A percentile compares a stretch with the other conserved stretches of the same genome.
Conservation (phyloP, 2,888 invertebrate species). For the Tinea semifulvella region DNA sequence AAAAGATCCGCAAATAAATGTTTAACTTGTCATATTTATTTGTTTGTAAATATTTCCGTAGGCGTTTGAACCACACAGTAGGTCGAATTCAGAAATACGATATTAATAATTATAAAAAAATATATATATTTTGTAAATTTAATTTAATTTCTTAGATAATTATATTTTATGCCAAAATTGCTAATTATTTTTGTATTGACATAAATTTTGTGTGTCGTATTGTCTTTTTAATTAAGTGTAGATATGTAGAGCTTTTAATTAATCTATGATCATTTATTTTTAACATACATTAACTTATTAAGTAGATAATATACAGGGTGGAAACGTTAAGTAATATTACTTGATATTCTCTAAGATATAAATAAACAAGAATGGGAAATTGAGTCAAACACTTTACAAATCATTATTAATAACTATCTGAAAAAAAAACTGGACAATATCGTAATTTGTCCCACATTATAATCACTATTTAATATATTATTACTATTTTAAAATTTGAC, state of each 20-base stretch:
- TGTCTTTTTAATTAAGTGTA: neutral
- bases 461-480: no score
- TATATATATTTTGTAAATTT: slow-evolving; percentile 2
- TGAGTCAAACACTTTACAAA: no score
- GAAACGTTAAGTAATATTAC: neutral
- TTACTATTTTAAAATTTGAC: no score
- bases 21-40: neutral
- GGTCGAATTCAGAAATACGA: slow-evolving; percentile 47
- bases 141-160: slow-evolving; percentile 23
- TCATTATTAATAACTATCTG: no score
- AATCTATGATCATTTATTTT: no score
- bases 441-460: no score
- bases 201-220: neutral
- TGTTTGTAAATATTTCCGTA: neutral
- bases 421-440: no score
- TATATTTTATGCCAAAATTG: slow-evolving; percentile 43
- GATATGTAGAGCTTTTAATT: slow-evolving; percentile 2
- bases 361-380: no score
- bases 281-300: neutral
- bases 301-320: neutral
- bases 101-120: slow-evolving; percentile 30
- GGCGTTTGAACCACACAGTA: slow-evolving; percentile 3
- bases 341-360: no score
- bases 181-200: slow-evolving; percentile 47
- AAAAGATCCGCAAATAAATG: no score